Percentiles rank a stretch among this genome's conserved stretches.
Evolutionary conservation across 2,113 vertebrate genomes (phyloP).

Genomic region (Carassius auratus): DNA sequence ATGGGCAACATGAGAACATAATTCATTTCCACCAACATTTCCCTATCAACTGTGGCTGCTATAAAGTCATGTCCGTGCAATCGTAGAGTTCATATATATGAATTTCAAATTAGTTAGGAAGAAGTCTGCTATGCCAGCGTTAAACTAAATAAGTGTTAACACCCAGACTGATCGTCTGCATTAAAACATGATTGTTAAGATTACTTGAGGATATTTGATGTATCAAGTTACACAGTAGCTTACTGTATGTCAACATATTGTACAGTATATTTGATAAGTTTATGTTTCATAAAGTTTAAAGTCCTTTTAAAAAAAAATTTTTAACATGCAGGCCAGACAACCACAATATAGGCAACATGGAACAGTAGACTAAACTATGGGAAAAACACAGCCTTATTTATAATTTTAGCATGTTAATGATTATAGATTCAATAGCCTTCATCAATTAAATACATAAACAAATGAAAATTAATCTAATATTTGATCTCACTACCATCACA

Average conservation of each 20-base stretch:
- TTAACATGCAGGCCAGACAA: neutral
- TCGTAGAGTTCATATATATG: conserved; percentile 17
- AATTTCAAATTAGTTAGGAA: conserved; percentile 8
- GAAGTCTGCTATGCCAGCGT: conserved; percentile 1
- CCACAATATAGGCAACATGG: neutral
- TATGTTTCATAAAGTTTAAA: neutral
- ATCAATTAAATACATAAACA: neutral
- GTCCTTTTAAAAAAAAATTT: neutral
- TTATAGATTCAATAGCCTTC: neutral
- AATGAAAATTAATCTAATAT: neutral
- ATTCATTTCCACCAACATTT: conserved; percentile 35
- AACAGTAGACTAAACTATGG: neutral
- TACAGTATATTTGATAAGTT: neutral
- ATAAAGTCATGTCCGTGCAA: conserved; percentile 14
- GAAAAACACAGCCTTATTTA: neutral
- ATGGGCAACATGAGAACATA: neutral
- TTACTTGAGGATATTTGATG: neutral
- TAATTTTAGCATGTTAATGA: neutral
- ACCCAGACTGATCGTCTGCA: neutral
- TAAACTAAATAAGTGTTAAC: neutral
- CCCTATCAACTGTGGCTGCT: conserved; percentile 4
- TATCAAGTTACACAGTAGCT: neutral
- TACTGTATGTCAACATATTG: neutral
- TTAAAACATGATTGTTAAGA: neutral
- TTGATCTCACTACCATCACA: neutral